These are phyloP conservation scores for Menidia menidia DNA, from an alignment of 2,797 vertebrate genomes.

Conservation along the genomic window DNA sequence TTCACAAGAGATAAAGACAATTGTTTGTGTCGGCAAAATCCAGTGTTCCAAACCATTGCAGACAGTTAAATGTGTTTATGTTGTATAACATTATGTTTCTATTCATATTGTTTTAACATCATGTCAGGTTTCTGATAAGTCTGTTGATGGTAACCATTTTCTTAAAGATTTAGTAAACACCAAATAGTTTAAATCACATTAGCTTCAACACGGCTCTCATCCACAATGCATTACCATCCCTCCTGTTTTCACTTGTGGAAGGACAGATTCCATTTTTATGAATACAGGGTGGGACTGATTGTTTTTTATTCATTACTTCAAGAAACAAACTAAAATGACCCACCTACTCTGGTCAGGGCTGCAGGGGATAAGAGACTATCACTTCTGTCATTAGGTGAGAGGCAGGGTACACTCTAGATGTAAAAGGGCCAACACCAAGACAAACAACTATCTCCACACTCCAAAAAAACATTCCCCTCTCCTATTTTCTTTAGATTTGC, in stretches of 20 bases:
- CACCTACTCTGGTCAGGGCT: too few relatives aligned
- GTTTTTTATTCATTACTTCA: background rate
- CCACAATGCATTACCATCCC: conserved; percentile 10
- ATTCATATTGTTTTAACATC: conserved; percentile 12
- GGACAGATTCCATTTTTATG: conserved; percentile 47
- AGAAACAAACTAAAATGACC: too few relatives aligned
- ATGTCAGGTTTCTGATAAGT: background rate
- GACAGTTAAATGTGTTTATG: conserved; percentile 10
- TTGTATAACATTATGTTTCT: conserved; percentile 19
- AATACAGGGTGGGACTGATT: conserved; percentile 11
- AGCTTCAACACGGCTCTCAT: conserved; percentile 35
- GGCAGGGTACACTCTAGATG: too few relatives aligned
- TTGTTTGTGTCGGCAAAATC: conserved; percentile 57
- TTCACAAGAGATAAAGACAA: conserved; percentile 60
- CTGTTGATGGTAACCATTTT: conserved; percentile 15
- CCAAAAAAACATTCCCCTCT: too few relatives aligned
- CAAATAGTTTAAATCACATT: conserved; percentile 25
- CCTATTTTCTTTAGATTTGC: too few relatives aligned
- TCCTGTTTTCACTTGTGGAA: conserved; percentile 48
- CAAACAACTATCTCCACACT: too few relatives aligned
- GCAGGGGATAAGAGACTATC: too few relatives aligned
- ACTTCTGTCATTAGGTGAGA: too few relatives aligned
- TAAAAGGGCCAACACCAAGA: too few relatives aligned
- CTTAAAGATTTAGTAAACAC: conserved; percentile 7
- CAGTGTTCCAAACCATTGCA: conserved; percentile 26